Evolutionary conservation across 1,140 invertebrate genomes (phyloP).

Genomic region (Trichonephila clavata): DNA sequence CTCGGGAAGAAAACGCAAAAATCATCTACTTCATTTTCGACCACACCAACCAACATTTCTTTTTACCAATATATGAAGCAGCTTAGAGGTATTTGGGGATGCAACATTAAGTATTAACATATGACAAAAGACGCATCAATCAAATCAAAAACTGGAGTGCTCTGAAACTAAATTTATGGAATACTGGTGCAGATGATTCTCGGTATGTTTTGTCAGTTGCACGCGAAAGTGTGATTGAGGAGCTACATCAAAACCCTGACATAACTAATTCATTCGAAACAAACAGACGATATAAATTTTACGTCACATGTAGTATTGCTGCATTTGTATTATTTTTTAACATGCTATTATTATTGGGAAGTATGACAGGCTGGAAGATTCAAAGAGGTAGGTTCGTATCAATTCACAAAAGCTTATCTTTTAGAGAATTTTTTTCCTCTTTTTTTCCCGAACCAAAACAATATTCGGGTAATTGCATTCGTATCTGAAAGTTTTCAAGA

Average conservation of each 20-base stretch:
- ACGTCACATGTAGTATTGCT: background rate
- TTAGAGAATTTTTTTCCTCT: too few species aligned
- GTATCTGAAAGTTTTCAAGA: too few species aligned
- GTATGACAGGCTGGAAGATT: background rate
- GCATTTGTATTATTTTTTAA: background rate
- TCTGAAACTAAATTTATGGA: background rate
- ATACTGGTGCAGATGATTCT: background rate
- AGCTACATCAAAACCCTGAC: background rate
- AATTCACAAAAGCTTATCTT: too few species aligned
- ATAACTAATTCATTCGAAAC: slow-evolving; percentile 4
- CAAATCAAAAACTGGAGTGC: background rate
- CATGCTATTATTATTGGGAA: background rate
- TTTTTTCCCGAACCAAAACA: too few species aligned
- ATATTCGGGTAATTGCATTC: too few species aligned
- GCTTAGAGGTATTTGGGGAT: too few species aligned
- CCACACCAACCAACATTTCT: too few species aligned
- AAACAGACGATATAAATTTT: background rate
- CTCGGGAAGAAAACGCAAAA: too few species aligned
- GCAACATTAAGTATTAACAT: background rate
- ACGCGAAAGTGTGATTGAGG: slow-evolving; percentile 1
- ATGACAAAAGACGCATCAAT: background rate
- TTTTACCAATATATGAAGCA: too few species aligned
- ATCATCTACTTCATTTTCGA: too few species aligned
- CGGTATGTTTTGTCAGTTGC: background rate
- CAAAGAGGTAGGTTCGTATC: too few species aligned